phyloP scores from a whole-genome alignment of 2,113 vertebrate genomes.

The Malurus melanocephalus region DNA sequence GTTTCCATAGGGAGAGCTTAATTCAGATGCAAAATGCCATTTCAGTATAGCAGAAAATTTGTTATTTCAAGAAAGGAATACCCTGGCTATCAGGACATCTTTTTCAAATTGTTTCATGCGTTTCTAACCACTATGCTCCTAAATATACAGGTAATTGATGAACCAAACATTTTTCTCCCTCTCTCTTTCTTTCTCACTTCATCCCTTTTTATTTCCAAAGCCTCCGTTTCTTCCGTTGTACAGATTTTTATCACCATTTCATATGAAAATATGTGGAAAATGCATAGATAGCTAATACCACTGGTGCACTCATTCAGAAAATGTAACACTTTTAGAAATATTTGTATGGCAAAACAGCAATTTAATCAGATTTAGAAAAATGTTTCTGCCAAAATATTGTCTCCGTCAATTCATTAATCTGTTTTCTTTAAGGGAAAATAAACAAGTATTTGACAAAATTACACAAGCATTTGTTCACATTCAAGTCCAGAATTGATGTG shows the following conservation, averaged over 20 bases:
- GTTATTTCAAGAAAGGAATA: neutral
- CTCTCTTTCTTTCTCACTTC: neutral
- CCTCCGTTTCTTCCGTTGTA: neutral
- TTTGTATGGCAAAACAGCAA: neutral
- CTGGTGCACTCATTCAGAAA: neutral
- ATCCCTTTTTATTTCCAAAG: neutral
- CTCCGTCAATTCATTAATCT: neutral
- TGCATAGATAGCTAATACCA: neutral
- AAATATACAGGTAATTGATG: neutral
- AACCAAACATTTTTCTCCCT: neutral
- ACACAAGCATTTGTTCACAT: neutral
- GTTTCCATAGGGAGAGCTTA: neutral
- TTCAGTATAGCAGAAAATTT: neutral
- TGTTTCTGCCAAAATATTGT: neutral
- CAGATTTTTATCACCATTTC: neutral
- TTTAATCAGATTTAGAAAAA: neutral
- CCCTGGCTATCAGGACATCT: neutral
- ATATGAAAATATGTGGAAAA: neutral
- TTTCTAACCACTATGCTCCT: neutral
- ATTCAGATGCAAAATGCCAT: neutral
- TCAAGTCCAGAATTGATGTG: neutral
- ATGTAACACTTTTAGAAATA: neutral
- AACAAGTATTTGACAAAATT: neutral
- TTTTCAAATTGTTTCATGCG: neutral
- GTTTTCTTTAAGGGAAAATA: neutral